These are phyloP conservation scores for Circaetus gallicus DNA, from an alignment of 2,113 vertebrate genomes.

Conservation along the genomic window DNA sequence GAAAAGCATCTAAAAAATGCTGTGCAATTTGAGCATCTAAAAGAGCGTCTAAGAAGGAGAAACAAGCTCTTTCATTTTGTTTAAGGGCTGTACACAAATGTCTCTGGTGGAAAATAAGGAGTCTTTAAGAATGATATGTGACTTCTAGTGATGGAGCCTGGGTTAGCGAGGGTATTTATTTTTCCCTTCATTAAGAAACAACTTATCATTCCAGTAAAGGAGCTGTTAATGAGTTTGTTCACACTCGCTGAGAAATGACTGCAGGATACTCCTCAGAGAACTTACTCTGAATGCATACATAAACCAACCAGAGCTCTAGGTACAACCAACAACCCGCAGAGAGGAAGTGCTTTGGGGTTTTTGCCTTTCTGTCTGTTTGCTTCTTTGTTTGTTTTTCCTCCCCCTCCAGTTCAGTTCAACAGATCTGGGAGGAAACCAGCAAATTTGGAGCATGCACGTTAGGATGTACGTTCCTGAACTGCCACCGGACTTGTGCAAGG, in stretches of 20 bases:
- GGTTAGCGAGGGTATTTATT: conserved; percentile 69
- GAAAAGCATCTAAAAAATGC: background rate
- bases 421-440: background rate
- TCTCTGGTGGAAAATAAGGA: conserved; percentile 68
- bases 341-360: background rate
- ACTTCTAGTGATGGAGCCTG: conserved; percentile 62
- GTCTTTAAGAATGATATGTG: conserved; percentile 71
- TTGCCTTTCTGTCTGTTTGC: background rate
- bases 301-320: conserved; percentile 44
- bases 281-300: conserved; percentile 62
- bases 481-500: background rate
- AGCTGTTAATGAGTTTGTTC: conserved; percentile 74
- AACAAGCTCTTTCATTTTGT: conserved; percentile 55
- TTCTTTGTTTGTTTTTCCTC: background rate
- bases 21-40: conserved; percentile 18
- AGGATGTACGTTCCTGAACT: background rate
- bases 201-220: conserved; percentile 72
- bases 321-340: conserved; percentile 9
- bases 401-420: background rate
- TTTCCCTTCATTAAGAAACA: conserved; percentile 74
- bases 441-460: background rate
- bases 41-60: conserved; percentile 35
- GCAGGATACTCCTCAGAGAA: conserved; percentile 70
- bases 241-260: conserved; percentile 72
- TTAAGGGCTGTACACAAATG: conserved; percentile 56